Percentiles rank a stretch among this genome's conserved stretches.
These are phyloP conservation scores for Choristoneura rosaceana DNA, from an alignment of 2,888 invertebrate species.

Conservation along the genomic window DNA sequence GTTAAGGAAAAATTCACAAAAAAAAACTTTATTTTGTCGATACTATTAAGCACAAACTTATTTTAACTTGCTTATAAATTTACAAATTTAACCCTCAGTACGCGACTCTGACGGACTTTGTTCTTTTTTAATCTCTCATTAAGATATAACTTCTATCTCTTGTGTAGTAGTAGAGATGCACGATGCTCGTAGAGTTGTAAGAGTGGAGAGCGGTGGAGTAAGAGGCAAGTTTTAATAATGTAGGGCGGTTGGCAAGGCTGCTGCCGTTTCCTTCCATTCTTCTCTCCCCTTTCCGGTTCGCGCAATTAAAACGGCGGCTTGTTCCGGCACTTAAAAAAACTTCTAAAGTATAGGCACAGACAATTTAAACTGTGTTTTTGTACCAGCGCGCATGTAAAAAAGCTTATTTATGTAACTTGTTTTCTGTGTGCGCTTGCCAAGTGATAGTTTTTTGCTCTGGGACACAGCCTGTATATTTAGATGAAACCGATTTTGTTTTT, in stretches of 20 bases:
- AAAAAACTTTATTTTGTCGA: no score
- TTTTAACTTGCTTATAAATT: no score
- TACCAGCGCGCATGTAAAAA: slow-evolving; percentile 64
- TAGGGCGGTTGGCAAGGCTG: slow-evolving; percentile 80
- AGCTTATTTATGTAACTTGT: slow-evolving; percentile 41
- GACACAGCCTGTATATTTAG: neutral
- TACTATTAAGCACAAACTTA: no score
- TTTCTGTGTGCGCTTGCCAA: slow-evolving; percentile 46
- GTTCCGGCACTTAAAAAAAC: slow-evolving; percentile 83
- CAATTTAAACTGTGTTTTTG: slow-evolving; percentile 69
- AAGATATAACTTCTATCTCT: slow-evolving; percentile 50
- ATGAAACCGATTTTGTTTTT: neutral
- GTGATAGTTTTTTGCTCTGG: slow-evolving; percentile 19
- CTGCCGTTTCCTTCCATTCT: slow-evolving; percentile 82
- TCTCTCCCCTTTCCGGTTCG: slow-evolving; percentile 83
- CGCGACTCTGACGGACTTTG: no score
- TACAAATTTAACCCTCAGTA: no score
- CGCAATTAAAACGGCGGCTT: slow-evolving; percentile 83
- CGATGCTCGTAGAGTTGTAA: slow-evolving; percentile 68
- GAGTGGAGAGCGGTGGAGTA: slow-evolving; percentile 69
- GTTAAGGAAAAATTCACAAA: no score
- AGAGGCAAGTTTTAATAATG: slow-evolving; percentile 84
- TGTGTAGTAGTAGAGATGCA: slow-evolving; percentile 69
- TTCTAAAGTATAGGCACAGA: slow-evolving; percentile 79
- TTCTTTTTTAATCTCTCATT: slow-evolving; percentile 5